Evolutionary conservation across 2,797 vertebrate species (phyloP).

Genomic region (Echiichthys vipera): DNA sequence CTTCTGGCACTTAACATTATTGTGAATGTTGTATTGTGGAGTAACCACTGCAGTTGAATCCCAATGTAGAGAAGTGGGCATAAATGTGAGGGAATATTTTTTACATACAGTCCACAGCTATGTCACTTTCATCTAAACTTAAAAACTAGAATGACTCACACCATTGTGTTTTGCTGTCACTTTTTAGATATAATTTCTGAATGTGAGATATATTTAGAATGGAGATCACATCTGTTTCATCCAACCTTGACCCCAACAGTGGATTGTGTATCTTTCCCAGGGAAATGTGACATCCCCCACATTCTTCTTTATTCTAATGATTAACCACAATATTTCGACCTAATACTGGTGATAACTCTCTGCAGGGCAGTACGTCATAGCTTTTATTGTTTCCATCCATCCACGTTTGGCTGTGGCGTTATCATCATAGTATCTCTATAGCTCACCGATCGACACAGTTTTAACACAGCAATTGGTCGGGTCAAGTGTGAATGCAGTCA

Average conservation of each 20-base stretch:
- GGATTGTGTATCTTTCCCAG: not conserved
- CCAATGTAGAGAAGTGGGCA: not conserved
- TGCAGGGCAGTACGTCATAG: not conserved
- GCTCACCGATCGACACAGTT: conserved; percentile 9
- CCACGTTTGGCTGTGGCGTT: conserved; percentile 14
- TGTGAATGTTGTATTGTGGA: conserved; percentile 8
- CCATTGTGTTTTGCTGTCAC: not conserved
- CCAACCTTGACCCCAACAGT: not conserved
- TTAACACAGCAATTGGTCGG: conserved; percentile 11
- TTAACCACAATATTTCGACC: not conserved
- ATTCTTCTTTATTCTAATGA: not conserved
- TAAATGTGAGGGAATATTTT: not conserved
- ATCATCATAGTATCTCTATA: conserved; percentile 4
- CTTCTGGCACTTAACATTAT: conserved; percentile 5
- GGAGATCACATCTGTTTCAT: not conserved
- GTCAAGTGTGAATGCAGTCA: conserved; percentile 8
- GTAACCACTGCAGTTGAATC: not conserved
- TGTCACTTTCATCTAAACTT: not conserved
- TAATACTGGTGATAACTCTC: not conserved
- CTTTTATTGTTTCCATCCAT: conserved; percentile 26
- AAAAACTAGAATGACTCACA: not conserved
- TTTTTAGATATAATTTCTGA: not conserved
- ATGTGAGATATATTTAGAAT: not conserved
- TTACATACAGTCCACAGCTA: not conserved
- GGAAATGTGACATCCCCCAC: not conserved